phyloP scores from a whole-genome alignment of 2,888 invertebrate species.

The Sisyra nigra region DNA sequence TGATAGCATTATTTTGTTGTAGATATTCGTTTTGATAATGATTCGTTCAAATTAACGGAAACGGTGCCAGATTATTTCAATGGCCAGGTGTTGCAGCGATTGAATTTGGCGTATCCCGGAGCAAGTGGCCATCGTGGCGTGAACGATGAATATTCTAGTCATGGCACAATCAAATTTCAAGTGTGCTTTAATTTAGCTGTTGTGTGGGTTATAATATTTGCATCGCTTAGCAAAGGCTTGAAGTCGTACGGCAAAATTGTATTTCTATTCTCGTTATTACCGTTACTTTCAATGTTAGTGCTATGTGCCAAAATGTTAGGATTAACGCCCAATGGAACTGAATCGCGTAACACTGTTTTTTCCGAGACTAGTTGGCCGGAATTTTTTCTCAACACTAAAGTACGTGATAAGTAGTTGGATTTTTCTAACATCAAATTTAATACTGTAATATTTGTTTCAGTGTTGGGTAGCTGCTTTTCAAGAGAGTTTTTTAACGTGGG shows the following conservation, averaged over 20 bases:
- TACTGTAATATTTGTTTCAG: constrained; percentile 25
- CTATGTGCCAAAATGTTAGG: constrained; percentile 59
- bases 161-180: constrained; percentile 65
- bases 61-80: constrained; percentile 76
- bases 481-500: constrained; percentile 82
- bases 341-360: constrained; percentile 51
- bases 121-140: constrained; percentile 15
- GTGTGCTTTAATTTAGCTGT: constrained; percentile 80
- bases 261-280: constrained; percentile 61
- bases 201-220: constrained; percentile 80
- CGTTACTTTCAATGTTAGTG: constrained; percentile 57
- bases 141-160: constrained; percentile 16
- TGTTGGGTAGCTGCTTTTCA: constrained; percentile 82
- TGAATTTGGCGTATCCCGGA: constrained; percentile 19
- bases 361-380: constrained; percentile 69
- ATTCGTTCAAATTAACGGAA: constrained; percentile 44
- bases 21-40: constrained; percentile 21
- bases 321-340: constrained; percentile 49
- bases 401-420: constrained; percentile 17
- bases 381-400: constrained; percentile 69
- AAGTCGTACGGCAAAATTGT: constrained; percentile 73
- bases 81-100: constrained; percentile 62
- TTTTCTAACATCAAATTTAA: neutral
- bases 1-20: constrained; percentile 12
- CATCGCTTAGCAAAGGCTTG: constrained; percentile 74